These are phyloP conservation scores for Noctua fimbriata DNA, from an alignment of 2,888 invertebrate species.

Conservation along the genomic window DNA sequence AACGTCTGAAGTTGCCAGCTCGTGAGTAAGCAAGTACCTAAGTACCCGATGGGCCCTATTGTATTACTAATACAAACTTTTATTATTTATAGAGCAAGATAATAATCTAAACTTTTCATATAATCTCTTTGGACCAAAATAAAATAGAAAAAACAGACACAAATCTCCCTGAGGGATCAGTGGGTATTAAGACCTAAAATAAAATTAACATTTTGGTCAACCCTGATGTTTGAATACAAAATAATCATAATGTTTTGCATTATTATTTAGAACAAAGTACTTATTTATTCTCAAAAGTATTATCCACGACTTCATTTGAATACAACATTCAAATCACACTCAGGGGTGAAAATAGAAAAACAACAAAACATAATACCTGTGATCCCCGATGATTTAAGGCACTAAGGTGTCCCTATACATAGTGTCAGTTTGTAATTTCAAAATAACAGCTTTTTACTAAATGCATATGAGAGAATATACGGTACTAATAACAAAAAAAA, in stretches of 20 bases:
- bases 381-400: background rate
- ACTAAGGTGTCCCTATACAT: no score
- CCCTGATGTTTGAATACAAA: slow-evolving; percentile 1
- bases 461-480: no score
- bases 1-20: background rate
- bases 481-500: no score
- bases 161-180: slow-evolving; percentile 17
- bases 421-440: no score
- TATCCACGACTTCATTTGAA: background rate
- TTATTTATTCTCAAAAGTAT: background rate
- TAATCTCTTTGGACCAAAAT: background rate
- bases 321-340: background rate
- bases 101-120: background rate
- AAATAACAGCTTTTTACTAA: no score
- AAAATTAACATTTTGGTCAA: slow-evolving; percentile 18
- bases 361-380: background rate
- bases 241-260: background rate
- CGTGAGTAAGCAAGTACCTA: background rate
- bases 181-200: slow-evolving; percentile 6
- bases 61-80: background rate
- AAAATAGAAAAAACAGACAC: background rate
- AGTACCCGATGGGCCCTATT: background rate
- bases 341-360: background rate
- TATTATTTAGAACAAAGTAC: background rate
- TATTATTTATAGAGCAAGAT: background rate